Percentiles rank a stretch among this genome's conserved stretches.
These are phyloP conservation scores for Tamandua tetradactyla DNA, from an alignment of 2,797 vertebrate genomes.

Conservation along the genomic window DNA sequence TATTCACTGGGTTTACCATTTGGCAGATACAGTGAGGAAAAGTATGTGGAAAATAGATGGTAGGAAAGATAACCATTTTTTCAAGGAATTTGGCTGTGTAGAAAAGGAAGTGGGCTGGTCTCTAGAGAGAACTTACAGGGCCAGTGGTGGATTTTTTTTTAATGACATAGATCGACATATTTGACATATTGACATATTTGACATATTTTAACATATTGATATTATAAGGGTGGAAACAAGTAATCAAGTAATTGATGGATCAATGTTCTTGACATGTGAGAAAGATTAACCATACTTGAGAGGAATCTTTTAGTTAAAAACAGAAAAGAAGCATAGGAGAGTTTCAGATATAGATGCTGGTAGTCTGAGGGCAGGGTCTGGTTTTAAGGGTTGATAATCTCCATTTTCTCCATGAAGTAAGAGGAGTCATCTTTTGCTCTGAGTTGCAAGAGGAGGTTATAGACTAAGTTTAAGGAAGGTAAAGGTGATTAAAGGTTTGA, in stretches of 20 bases:
- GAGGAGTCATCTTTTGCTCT: not conserved
- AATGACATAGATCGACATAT: not conserved
- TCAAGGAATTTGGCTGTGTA: not conserved
- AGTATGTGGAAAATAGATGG: not conserved
- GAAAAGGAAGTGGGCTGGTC: not conserved
- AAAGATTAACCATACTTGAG: not conserved
- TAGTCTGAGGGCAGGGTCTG: not conserved
- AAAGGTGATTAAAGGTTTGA: not conserved
- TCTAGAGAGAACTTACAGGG: not conserved
- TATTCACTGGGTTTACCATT: not conserved
- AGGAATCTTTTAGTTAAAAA: not conserved
- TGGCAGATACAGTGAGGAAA: not conserved
- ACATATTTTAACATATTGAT: not conserved
- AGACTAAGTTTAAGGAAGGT: not conserved
- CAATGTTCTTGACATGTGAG: not conserved
- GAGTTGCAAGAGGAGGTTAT: not conserved
- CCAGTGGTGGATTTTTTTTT: not conserved
- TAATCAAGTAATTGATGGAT: not conserved
- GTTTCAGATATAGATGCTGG: not conserved
- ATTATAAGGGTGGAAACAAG: not conserved
- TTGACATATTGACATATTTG: no score
- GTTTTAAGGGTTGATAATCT: not conserved
- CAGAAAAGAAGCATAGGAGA: not conserved
- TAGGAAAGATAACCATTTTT: not conserved
- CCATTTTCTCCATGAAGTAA: not conserved